A percentile compares a stretch with the other conserved stretches of the same genome.
These are phyloP conservation scores for Galeopsomyia nigrocyanea DNA, from an alignment of 2,888 invertebrate genomes.

Conservation along the genomic window DNA sequence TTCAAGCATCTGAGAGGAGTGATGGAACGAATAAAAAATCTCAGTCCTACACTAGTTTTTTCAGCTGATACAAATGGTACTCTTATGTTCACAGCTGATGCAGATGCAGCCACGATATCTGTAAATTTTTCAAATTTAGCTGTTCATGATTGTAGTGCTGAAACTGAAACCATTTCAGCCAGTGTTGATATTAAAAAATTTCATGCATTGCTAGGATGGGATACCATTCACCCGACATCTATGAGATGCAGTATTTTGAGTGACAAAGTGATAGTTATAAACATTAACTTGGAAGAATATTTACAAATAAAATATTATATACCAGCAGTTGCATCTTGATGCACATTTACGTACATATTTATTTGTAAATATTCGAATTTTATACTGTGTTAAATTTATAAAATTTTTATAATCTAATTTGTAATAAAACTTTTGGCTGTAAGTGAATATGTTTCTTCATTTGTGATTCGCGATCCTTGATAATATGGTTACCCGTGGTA, in stretches of 20 bases:
- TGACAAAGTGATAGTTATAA: slow-evolving; percentile 81
- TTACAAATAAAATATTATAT: slow-evolving; percentile 86
- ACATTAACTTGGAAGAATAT: slow-evolving; percentile 80
- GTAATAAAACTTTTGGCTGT: slow-evolving; percentile 6
- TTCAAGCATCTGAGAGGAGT: slow-evolving; percentile 83
- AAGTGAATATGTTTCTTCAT: no score
- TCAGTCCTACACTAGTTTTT: slow-evolving; percentile 80
- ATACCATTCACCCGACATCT: slow-evolving; percentile 80
- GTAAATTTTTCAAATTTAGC: slow-evolving; percentile 84
- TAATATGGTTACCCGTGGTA: not conserved
- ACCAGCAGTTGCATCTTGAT: slow-evolving; percentile 70
- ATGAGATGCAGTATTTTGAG: slow-evolving; percentile 84
- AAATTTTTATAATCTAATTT: slow-evolving; percentile 1
- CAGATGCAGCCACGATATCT: slow-evolving; percentile 84
- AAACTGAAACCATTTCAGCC: slow-evolving; percentile 71
- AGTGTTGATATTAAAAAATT: slow-evolving; percentile 85
- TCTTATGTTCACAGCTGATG: slow-evolving; percentile 81
- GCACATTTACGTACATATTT: not conserved
- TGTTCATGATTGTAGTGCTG: slow-evolving; percentile 70
- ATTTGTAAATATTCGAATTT: slow-evolving; percentile 12
- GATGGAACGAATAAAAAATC: slow-evolving; percentile 86
- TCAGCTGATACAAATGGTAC: slow-evolving; percentile 81
- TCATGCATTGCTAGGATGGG: slow-evolving; percentile 82
- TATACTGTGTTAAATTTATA: not conserved
- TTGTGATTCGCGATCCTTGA: no score